Conservation (phyloP, 2,113 vertebrate species). For the Pipa parva region DNA sequence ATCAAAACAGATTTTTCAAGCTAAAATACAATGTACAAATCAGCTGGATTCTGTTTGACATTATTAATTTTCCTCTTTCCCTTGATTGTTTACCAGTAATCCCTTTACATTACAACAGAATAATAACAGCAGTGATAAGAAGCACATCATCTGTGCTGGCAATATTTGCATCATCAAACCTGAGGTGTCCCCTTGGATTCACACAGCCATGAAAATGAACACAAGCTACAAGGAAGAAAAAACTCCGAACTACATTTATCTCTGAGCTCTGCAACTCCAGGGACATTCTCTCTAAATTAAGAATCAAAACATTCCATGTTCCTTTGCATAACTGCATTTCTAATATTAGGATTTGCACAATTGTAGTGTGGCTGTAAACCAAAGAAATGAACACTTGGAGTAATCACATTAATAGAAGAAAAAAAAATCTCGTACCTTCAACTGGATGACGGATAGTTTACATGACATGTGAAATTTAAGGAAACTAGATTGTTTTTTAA, state of each 20-base stretch:
- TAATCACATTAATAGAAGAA: background rate
- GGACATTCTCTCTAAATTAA: constrained; percentile 28
- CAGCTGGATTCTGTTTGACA: constrained; percentile 6
- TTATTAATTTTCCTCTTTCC: constrained; percentile 16
- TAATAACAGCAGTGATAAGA: constrained; percentile 18
- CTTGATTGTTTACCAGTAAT: constrained; percentile 19
- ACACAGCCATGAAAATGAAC: constrained; percentile 5
- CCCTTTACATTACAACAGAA: constrained; percentile 11
- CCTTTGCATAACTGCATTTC: constrained; percentile 35
- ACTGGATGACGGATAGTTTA: background rate
- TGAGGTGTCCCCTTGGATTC: constrained; percentile 18
- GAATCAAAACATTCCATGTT: constrained; percentile 29
- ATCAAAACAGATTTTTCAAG: constrained; percentile 7
- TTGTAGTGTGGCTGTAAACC: constrained; percentile 1
- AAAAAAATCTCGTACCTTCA: constrained; percentile 3
- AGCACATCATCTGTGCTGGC: background rate
- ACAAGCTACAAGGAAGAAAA: constrained; percentile 1
- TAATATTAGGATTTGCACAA: constrained; percentile 20
- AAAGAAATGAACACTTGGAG: constrained; percentile 7
- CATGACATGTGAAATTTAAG: background rate
- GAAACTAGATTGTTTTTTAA: background rate
- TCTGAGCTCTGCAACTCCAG: constrained; percentile 17
- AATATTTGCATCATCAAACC: constrained; percentile 30
- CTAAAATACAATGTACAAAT: constrained; percentile 8
- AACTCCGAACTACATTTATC: constrained; percentile 18